Base-by-base conservation (phyloP, 2,797 vertebrate genomes). In the Gallinago nigripennis region DNA sequence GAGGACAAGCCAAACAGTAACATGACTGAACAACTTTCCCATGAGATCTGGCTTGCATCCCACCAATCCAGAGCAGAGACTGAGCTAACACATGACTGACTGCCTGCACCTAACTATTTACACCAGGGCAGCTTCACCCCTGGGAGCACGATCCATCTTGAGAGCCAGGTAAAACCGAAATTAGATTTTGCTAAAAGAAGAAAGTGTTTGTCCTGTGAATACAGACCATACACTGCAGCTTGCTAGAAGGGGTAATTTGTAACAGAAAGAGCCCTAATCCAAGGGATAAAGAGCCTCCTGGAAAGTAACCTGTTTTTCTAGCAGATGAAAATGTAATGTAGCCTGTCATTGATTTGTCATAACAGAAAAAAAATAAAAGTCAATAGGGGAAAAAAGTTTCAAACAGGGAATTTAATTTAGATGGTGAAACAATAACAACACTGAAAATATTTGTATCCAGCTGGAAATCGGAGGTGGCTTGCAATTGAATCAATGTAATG, bases 401-500 rank as follows among this genome's bases (percentile, higher is more conserved):
- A 91, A 93, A 88, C 41, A 39, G n/a, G 8, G 43, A 83, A 90
- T 93, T 86, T 91, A 88, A 94, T 96, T 90, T 86, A 69, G 65
- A 28, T 61, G 46, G 27, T 81, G 65, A 92, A 93, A 93, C 54
- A 97, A 76, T 83, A 92, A 45, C 37, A 90, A 75, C 64, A 54
- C 69, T 63, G 76, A 75, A 86, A 92, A 86, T 94, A 91, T 82
- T 94, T 97, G 57, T 91, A 90, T 94, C 66, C 79, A 95, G 69
- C 65, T 90, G 82, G 86, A 96, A 95, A 95, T 90, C 1, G 0
- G 76, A 96, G 63, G 50, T 94, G 79, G 57, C 58, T 91, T 85
- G 46, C 72, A 79, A 81, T 65, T 90, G 79, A 76, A 88, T 92
- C 88, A 88, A 63, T 57, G 72, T 78, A 91, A 92, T 88, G 65